These are phyloP conservation scores for Gadopsis marmoratus DNA, from an alignment of 2,797 vertebrate genomes.

Conservation along the genomic window DNA sequence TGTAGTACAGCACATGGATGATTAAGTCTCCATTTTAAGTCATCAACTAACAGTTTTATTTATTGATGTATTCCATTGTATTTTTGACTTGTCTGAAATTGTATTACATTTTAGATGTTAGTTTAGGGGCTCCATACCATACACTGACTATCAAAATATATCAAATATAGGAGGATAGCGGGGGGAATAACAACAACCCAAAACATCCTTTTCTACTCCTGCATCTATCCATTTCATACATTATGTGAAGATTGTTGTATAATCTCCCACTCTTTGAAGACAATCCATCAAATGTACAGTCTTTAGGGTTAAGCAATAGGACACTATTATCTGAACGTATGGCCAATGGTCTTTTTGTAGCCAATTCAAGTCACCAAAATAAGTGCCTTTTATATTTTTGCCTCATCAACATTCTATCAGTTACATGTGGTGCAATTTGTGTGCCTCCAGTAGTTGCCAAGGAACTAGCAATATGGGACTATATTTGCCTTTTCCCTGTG, in stretches of 20 bases:
- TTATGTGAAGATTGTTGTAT: neutral
- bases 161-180: neutral
- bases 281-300: neutral
- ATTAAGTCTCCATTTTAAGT: neutral
- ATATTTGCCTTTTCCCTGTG: slow-evolving; percentile 9
- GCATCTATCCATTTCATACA: neutral
- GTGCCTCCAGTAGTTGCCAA: neutral
- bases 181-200: no score
- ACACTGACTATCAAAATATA: no score
- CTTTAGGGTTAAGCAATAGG: neutral
- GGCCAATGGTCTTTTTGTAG: neutral
- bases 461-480: neutral
- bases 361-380: neutral
- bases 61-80: neutral
- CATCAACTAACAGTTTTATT: neutral
- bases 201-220: neutral
- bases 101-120: neutral
- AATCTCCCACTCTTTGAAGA: neutral
- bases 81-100: neutral
- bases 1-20: neutral
- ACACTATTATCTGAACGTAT: neutral
- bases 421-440: neutral
- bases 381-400: neutral
- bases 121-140: neutral
- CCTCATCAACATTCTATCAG: neutral